These are phyloP conservation scores for Nomada flava DNA, from an alignment of 2,888 invertebrate species.

Conservation along the genomic window DNA sequence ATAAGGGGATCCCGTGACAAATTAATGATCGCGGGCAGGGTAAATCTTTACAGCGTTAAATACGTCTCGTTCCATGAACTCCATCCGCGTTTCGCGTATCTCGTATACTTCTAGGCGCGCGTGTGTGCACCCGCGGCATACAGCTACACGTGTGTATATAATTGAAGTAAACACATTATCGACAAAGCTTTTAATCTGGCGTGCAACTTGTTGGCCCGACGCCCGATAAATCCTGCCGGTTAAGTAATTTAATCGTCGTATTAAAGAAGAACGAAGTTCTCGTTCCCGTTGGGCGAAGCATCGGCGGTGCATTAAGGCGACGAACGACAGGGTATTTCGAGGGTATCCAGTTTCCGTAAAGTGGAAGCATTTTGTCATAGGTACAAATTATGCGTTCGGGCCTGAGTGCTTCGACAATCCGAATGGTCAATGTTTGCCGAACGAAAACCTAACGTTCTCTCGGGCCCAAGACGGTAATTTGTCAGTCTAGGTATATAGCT, in stretches of 20 bases:
- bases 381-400: slow-evolving; percentile 73
- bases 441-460: slow-evolving; percentile 73
- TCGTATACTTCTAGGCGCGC: background rate
- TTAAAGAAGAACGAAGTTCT: slow-evolving; percentile 63
- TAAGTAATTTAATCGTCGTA: background rate
- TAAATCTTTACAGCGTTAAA: slow-evolving; percentile 35
- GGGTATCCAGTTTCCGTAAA: slow-evolving; percentile 5
- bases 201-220: slow-evolving; percentile 65
- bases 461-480: slow-evolving; percentile 75
- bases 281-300: slow-evolving; percentile 15
- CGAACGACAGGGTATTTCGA: slow-evolving; percentile 49
- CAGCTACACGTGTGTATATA: slow-evolving; percentile 38
- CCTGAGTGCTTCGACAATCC: slow-evolving; percentile 48
- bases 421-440: slow-evolving; percentile 69
- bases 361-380: slow-evolving; percentile 56
- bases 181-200: slow-evolving; percentile 78
- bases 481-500: slow-evolving; percentile 65
- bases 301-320: slow-evolving; percentile 65
- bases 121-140: background rate
- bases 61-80: background rate
- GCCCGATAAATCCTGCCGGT: slow-evolving; percentile 50
- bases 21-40: slow-evolving; percentile 17
- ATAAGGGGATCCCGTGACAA: background rate
- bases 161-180: slow-evolving; percentile 70
- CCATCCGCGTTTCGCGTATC: background rate